phyloP scores from a whole-genome alignment of 35 echinoderm and acorn worm species.

The Apostichopus parvimensis region DNA sequence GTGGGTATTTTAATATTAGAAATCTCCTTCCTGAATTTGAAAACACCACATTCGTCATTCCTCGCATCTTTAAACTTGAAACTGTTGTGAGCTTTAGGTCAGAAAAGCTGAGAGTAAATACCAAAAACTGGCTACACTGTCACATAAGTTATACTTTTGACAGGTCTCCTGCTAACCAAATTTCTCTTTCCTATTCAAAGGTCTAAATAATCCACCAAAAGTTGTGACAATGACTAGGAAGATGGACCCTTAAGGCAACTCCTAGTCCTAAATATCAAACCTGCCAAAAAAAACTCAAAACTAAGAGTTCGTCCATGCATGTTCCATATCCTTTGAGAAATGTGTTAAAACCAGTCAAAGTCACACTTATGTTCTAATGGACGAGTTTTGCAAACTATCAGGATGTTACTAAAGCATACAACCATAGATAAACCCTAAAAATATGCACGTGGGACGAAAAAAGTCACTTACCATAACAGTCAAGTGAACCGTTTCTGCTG shows the following conservation, averaged over 20 bases:
- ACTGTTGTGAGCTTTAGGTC: neutral
- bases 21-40: no score
- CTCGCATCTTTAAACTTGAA: neutral
- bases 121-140: neutral
- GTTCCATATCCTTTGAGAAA: neutral
- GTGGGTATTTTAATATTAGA: no score
- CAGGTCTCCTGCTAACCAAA: neutral
- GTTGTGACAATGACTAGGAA: neutral
- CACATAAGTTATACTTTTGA: neutral
- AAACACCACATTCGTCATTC: no score
- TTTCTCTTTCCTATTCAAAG: neutral
- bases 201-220: neutral
- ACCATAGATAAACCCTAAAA: neutral
- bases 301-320: neutral
- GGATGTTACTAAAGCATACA: no score
- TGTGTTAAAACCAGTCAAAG: neutral
- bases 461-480: constrained; percentile 34
- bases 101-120: neutral
- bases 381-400: neutral
- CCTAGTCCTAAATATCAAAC: neutral
- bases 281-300: neutral
- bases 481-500: constrained; percentile 30
- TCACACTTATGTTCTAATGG: neutral
- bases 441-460: constrained; percentile 2
- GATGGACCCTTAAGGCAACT: neutral